Evolutionary conservation across 1,140 invertebrate genomes (phyloP).

Genomic region (Ceratina calcarata): DNA sequence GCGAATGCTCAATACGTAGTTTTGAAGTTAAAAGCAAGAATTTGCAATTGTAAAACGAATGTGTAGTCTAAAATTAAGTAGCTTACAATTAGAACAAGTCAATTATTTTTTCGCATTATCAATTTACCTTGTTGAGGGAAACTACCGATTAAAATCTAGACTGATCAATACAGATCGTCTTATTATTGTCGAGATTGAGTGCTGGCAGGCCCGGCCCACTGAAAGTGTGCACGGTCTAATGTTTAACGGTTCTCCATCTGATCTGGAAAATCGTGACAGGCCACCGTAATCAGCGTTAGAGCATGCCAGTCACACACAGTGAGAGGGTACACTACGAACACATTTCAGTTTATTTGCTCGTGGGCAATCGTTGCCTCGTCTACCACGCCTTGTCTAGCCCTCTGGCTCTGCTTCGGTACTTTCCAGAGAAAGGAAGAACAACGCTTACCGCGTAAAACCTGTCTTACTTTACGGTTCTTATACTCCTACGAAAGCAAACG

Average conservation of each 20-base stretch:
- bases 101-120: too few relatives aligned
- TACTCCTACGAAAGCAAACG: conserved; percentile 15
- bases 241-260: conserved; percentile 71
- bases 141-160: conserved; percentile 39
- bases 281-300: conserved; percentile 70
- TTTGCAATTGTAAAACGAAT: too few relatives aligned
- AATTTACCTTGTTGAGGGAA: not conserved
- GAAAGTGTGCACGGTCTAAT: conserved; percentile 54
- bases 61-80: not conserved
- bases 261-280: conserved; percentile 74
- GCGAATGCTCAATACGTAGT: too few relatives aligned
- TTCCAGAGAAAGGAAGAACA: conserved; percentile 73
- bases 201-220: conserved; percentile 50
- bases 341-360: conserved; percentile 69
- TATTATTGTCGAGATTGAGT: conserved; percentile 46
- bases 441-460: conserved; percentile 52
- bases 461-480: conserved; percentile 51
- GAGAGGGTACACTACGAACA: conserved; percentile 68
- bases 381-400: conserved; percentile 72
- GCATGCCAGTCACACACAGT: conserved; percentile 73
- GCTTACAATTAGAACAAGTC: too few relatives aligned
- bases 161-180: conserved; percentile 40
- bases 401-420: conserved; percentile 46
- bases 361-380: conserved; percentile 59
- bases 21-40: too few relatives aligned